phyloP scores from a whole-genome alignment of 2,888 invertebrate species.

The Troides oblongomaculatus region DNA sequence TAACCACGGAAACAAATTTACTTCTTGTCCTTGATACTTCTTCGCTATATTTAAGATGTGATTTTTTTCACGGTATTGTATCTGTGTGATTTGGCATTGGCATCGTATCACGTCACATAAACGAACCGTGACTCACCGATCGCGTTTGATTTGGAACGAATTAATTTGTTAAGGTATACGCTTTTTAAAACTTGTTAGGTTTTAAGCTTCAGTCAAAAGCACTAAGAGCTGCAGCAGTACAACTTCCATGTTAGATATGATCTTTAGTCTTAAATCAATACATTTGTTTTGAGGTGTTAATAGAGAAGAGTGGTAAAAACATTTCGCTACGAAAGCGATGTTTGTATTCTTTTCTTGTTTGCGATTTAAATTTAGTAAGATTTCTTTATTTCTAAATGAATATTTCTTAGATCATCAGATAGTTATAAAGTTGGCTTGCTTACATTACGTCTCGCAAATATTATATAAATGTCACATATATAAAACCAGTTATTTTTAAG shows the following conservation, averaged over 20 bases:
- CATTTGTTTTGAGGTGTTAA: neutral
- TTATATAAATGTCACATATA: too few relatives aligned
- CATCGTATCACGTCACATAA: neutral
- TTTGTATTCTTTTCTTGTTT: too few relatives aligned
- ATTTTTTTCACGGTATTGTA: neutral
- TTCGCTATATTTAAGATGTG: too few relatives aligned
- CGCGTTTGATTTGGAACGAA: neutral
- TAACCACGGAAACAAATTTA: neutral
- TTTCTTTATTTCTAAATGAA: too few relatives aligned
- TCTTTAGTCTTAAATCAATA: neutral
- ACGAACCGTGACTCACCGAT: neutral
- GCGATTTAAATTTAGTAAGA: too few relatives aligned
- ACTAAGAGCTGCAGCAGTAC: neutral
- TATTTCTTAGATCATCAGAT: too few relatives aligned
- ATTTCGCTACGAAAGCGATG: too few relatives aligned
- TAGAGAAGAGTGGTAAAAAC: too few relatives aligned
- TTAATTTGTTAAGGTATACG: neutral
- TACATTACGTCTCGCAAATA: too few relatives aligned
- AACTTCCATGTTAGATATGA: neutral
- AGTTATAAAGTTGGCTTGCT: too few relatives aligned
- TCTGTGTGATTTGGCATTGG: neutral
- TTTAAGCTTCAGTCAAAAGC: conserved; percentile 3
- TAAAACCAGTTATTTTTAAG: too few relatives aligned
- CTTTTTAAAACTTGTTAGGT: neutral
- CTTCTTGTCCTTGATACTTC: neutral